Base-by-base conservation (phyloP, 2,113 vertebrate genomes). In the Xiphophorus maculatus region DNA sequence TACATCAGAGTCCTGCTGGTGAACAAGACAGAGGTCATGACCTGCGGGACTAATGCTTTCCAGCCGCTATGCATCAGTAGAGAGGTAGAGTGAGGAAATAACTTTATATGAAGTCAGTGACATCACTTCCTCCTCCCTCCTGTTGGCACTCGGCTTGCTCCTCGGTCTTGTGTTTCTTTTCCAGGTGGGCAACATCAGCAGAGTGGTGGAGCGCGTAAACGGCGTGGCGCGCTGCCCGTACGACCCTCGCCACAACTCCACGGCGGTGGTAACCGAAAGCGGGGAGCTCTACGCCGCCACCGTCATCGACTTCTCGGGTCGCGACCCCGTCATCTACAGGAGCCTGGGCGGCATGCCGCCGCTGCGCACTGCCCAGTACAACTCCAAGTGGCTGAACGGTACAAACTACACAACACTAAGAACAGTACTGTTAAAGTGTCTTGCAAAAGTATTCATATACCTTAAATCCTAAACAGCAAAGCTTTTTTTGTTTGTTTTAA, bases 371-470 rank as follows among this genome's bases (percentile, higher is more conserved):
- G 98, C 97, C 25, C 98, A 99, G 83, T 99, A 99, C 92, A 99
- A 99, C 95, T 99, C 98, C 89, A 99, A 98, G 73, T 99, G 98
- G 98, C 97, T 99, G 89, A 99, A 99, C 40, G 98, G 98, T 99
- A 95, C 48, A 11, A 1, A 0, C 66, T 17, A 2, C 0, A 83
- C 85, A 51, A 83, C 37, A 35, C 17, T 35, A n/a, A 54, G 48
- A 54, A 7, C 13, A 51, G 5, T 7, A 51, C 35, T 11, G 2
- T 54, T 1, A 9, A 5, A 54, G 51, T 25, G 51, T 22, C 22
- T 54, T 54, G 22, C 51, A 54, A 25, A 54, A 25, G 51, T 25
- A 22, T 11, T 11, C 25, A n/a, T 58, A 58, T n/a, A 58, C 7
- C 19, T 17, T 48, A 48, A 37, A 37, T 37, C 11, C 9, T 11